Percentiles rank a stretch among this genome's conserved stretches.
These are phyloP conservation scores for Coremacera marginata DNA, from an alignment of 2,888 invertebrate species.

Conservation along the genomic window DNA sequence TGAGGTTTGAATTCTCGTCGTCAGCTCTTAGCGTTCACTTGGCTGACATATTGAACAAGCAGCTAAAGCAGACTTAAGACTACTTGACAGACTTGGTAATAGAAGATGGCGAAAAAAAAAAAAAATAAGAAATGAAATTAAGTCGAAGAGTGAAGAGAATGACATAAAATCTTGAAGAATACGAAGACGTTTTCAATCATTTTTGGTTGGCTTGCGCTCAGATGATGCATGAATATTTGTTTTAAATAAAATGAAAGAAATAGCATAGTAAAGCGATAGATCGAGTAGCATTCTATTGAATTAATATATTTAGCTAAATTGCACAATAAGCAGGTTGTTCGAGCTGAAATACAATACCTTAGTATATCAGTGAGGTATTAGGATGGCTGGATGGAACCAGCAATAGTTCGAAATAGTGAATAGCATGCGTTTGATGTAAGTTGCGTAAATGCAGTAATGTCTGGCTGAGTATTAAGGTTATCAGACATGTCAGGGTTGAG, in stretches of 20 bases:
- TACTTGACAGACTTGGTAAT: background rate
- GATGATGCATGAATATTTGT: background rate
- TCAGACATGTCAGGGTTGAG: no score
- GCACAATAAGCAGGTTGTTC: conserved; percentile 14
- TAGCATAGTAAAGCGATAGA: background rate
- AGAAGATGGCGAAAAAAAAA: background rate
- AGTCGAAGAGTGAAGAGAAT: background rate
- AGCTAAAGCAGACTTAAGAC: conserved; percentile 27
- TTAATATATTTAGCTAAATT: conserved; percentile 21
- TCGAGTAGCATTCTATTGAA: background rate
- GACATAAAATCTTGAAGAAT: background rate
- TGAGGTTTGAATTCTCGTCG: background rate
- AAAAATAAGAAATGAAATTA: background rate
- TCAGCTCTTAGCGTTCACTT: background rate
- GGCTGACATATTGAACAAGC: conserved; percentile 22
- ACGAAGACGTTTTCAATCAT: background rate
- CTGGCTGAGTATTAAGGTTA: background rate
- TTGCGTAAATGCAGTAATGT: background rate
- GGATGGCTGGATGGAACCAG: background rate
- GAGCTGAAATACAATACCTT: conserved; percentile 4
- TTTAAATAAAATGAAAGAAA: background rate
- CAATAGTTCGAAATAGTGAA: background rate
- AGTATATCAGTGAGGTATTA: background rate
- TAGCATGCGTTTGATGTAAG: background rate
- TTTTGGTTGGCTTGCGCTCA: background rate